Evolutionary conservation across 1,140 invertebrate genomes (phyloP), one percentile per base, ranked within the genome.

Genomic region (Prorops nasuta): DNA sequence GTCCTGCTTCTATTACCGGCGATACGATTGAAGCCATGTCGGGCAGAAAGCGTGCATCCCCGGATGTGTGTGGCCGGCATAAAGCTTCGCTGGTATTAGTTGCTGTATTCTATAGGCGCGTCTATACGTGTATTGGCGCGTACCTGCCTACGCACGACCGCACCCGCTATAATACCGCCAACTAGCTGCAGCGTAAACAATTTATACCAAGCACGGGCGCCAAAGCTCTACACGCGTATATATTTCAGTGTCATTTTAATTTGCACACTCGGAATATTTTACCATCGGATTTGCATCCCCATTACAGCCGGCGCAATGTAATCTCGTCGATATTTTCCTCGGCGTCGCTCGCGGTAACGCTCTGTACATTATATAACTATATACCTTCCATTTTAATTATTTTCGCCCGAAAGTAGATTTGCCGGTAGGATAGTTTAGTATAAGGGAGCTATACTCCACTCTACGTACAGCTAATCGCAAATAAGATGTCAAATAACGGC

Each of bases 181-280:
- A 56, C 61, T 57, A 54, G 56, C 37, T 49, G 57, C 63, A 59
- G 62, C 57, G 63, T 67, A 69, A 72, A 73, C 71, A 75, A 72
- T 75, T 73, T 71, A 63, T 66, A 67, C 62, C 17, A 40, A 34
- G 20, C 14, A 45, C 35, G 41, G 4, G 24, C 24, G 24, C 56
- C 55, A 47, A 51, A 54, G 39, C 43, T 45, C 45, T 52, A 39
- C 39, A 40, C 55, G 46, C 60, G 56, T 71, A 72, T 72, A 71
- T 70, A 71, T 73, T 71, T 74, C 63, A 67, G 66, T 68, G 67
- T 74, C 69, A 74, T 74, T 76, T 71, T 74, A 72, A 74, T 74
- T 74, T 67, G 63, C 70, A 62, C 58, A 71, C 66, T 66, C 59
- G 61, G 73, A 74, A 74, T 76, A 73, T 74, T 76, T 73, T 71